phyloP scores from a whole-genome alignment of 2,797 vertebrate species.

The Odontamblyopus rebecca region DNA sequence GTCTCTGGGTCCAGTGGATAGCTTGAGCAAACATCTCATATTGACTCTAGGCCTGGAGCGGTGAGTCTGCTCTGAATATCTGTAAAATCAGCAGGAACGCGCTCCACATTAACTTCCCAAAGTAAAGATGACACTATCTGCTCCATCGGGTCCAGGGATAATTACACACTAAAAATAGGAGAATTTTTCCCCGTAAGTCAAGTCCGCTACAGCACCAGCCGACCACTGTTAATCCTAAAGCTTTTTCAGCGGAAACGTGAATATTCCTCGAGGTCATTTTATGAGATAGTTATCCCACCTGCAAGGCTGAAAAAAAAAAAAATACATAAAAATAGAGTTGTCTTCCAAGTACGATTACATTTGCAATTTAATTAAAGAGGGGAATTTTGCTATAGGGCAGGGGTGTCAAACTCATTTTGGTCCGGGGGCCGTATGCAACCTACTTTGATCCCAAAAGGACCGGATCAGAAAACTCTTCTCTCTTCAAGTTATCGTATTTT shows the following conservation, averaged over 20 bases:
- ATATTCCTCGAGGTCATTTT: not conserved
- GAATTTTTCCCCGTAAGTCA: conserved; percentile 14
- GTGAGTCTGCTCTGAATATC: conserved; percentile 16
- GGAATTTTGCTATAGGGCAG: too few species aligned
- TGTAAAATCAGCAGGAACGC: conserved; percentile 21
- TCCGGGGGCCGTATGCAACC: too few species aligned
- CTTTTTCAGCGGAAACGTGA: conserved; percentile 10
- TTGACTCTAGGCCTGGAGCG: conserved; percentile 17
- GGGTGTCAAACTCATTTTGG: too few species aligned
- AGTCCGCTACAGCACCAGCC: not conserved
- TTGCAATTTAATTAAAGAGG: not conserved
- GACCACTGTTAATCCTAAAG: not conserved
- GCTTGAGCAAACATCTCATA: conserved; percentile 1
- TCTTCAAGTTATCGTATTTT: too few species aligned
- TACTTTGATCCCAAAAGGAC: too few species aligned
- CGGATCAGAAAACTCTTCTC: too few species aligned
- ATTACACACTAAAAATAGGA: conserved; percentile 39
- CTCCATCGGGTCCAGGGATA: conserved; percentile 32
- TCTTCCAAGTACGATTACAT: not conserved
- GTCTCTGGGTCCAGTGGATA: conserved; percentile 1
- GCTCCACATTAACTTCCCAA: conserved; percentile 29
- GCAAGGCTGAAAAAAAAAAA: not conserved
- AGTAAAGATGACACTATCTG: conserved; percentile 41
- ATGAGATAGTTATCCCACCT: not conserved
- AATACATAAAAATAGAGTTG: not conserved